Percentiles rank a stretch among this genome's conserved stretches.
These are phyloP conservation scores for Brevimyrus niger DNA, from an alignment of 2,113 vertebrate genomes.

Conservation along the genomic window DNA sequence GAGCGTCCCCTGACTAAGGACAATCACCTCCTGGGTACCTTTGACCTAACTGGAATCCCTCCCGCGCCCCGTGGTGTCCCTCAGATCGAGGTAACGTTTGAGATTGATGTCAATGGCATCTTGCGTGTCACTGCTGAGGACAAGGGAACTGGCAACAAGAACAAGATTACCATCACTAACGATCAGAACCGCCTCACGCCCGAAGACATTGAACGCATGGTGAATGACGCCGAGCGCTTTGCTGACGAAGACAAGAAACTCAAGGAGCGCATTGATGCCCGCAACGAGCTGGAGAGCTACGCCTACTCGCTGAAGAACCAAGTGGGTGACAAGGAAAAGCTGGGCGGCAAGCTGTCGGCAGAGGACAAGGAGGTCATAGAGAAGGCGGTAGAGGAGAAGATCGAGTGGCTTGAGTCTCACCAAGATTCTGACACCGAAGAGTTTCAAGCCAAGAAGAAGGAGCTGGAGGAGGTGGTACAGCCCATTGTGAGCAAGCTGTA, in stretches of 20 bases:
- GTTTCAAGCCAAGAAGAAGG: constrained; percentile 95
- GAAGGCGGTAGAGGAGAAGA: constrained; percentile 94
- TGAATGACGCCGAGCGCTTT: constrained; percentile 89
- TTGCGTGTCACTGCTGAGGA: constrained; percentile 74
- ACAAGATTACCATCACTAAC: constrained; percentile 77
- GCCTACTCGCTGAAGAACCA: constrained; percentile 97
- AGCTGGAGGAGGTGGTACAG: constrained; percentile 92
- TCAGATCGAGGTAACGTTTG: constrained; percentile 60
- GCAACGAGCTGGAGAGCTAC: constrained; percentile 91
- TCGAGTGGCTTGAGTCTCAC: constrained; percentile 95
- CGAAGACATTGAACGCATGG: constrained; percentile 84
- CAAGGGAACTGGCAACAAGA: constrained; percentile 77
- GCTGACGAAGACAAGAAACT: constrained; percentile 92
- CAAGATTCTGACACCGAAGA: constrained; percentile 91
- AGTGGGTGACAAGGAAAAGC: constrained; percentile 93
- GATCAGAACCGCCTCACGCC: constrained; percentile 73
- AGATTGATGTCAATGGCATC: constrained; percentile 78
- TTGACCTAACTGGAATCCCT: constrained; percentile 84
- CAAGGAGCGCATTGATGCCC: constrained; percentile 86
- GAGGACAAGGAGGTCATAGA: constrained; percentile 93
- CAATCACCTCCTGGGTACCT: constrained; percentile 93
- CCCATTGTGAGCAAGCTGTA: constrained; percentile 95
- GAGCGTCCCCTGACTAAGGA: constrained; percentile 95
- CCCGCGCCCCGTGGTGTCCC: constrained; percentile 76
- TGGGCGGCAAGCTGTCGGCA: constrained; percentile 87